phyloP scores from a whole-genome alignment of 2,888 invertebrate species.

The Smittia sp. region DNA sequence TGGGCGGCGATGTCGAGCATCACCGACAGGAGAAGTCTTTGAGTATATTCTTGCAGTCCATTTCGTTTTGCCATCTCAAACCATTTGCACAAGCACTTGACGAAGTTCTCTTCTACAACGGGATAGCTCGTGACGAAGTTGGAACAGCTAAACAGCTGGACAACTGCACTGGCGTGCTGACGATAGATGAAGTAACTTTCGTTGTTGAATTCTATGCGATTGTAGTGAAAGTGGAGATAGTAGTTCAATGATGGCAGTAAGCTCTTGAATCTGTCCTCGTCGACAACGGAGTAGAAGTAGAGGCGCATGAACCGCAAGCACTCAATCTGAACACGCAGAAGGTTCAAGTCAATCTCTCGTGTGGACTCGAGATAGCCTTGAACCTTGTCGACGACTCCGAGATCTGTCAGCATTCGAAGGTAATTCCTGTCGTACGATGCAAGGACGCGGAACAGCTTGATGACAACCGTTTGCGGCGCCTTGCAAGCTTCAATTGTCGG shows the following conservation, averaged over 20 bases:
- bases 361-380: conserved; percentile 49
- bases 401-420: conserved; percentile 46
- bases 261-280: conserved; percentile 47
- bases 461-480: conserved; percentile 67
- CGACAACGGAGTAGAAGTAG: conserved; percentile 48
- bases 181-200: conserved; percentile 50
- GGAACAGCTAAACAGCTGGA: too few species aligned
- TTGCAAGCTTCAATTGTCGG: conserved; percentile 49
- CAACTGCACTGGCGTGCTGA: too few species aligned
- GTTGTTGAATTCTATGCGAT: conserved; percentile 50
- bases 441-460: conserved; percentile 72
- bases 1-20: conserved; percentile 45
- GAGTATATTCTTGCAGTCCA: conserved; percentile 51
- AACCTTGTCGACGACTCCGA: conserved; percentile 42
- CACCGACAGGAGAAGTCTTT: conserved; percentile 49
- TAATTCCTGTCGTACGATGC: conserved; percentile 57
- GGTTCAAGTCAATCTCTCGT: conserved; percentile 46
- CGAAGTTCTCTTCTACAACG: too few species aligned
- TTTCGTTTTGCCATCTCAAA: conserved; percentile 48
- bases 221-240: conserved; percentile 52
- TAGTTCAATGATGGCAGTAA: conserved; percentile 51
- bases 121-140: too few species aligned
- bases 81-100: conserved; percentile 52
- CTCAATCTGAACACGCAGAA: conserved; percentile 61
- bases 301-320: conserved; percentile 50